Conservation (phyloP, 2,113 vertebrate genomes). For the Anthoscopus minutus region DNA sequence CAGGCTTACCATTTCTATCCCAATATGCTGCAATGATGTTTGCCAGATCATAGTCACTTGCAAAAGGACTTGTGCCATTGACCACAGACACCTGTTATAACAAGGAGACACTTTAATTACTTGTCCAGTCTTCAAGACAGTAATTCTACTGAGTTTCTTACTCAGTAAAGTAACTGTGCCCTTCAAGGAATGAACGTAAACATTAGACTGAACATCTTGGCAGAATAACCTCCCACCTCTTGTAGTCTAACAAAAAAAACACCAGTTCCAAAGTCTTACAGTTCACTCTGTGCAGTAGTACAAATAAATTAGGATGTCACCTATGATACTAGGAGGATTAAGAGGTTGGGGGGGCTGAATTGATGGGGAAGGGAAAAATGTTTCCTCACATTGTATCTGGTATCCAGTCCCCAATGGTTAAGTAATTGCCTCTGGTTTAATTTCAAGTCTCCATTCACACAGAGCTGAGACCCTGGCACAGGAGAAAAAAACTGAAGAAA, state of each 20-base stretch:
- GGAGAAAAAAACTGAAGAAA: constrained; percentile 84
- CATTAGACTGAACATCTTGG: not conserved
- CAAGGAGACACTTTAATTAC: not conserved
- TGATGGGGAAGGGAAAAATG: not conserved
- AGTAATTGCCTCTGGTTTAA: constrained; percentile 85
- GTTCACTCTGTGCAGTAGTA: not conserved
- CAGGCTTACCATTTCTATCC: constrained; percentile 84
- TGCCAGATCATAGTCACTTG: constrained; percentile 80
- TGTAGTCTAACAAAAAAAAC: not conserved
- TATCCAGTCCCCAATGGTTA: constrained; percentile 77
- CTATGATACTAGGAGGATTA: not conserved
- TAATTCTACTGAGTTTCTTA: not conserved
- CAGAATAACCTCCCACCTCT: not conserved
- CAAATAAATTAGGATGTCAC: not conserved
- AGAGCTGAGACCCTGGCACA: constrained; percentile 81
- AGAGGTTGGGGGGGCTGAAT: fast-evolving
- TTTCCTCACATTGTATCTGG: constrained; percentile 85
- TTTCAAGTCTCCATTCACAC: constrained; percentile 84
- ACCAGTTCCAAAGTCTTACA: not conserved
- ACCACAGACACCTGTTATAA: constrained; percentile 80
- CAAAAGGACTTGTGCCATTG: constrained; percentile 86
- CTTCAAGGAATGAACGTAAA: not conserved
- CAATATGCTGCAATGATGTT: constrained; percentile 81
- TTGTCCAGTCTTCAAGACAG: not conserved
- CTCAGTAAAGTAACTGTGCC: not conserved